Base-by-base conservation (phyloP, 2,113 vertebrate genomes). In the Vidua macroura region DNA sequence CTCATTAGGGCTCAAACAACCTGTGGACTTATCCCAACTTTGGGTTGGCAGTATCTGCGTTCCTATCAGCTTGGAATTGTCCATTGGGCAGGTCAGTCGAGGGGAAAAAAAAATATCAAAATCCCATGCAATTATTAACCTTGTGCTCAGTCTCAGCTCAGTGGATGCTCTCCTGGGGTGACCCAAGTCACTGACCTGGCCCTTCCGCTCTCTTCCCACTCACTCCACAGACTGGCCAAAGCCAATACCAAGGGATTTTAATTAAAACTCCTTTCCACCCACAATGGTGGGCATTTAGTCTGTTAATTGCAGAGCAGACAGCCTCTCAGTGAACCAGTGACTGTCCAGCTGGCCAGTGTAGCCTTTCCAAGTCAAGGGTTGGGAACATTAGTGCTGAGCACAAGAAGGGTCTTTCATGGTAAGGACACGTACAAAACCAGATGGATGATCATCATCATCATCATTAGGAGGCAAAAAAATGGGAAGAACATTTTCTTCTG, bases 1-100 rank as follows among this genome's bases (percentile, higher is more conserved):
- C 95, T 98, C 97, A 97, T 98, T 98, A 98, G 89, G 92, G 93
- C 95, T 75, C 93, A 72, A 92, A 96, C 4, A 55, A 90, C 66
- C 81, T 70, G 24, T 60, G 83, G 95, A 96, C 79, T 62, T 84
- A 35, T 81, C 95, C 96, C 96, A 97, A 63, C 59, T 80, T 81
- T 56, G 70, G 83, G 70, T 16, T 98, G 97, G 96, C 97, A 97
- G 43, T 28, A 35, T 86, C 84, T 46, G 33, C 0, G 1, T n/a
- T 69, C 69, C 95, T 94, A 73, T 95, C 92, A 94, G 83, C 53
- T 78, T 92, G 33, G 46, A 75, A 67, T 15, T 55, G 31, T 95
- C 89, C 41, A 58, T 1, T 86, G 64, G 90, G 81, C 73, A 60
- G 96, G 95, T 83, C 87, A 90, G 64, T 92, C 1, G 15, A 80